These are phyloP conservation scores for Hypselothyrea guttata DNA, from an alignment of 2,888 invertebrate species.

Conservation along the genomic window DNA sequence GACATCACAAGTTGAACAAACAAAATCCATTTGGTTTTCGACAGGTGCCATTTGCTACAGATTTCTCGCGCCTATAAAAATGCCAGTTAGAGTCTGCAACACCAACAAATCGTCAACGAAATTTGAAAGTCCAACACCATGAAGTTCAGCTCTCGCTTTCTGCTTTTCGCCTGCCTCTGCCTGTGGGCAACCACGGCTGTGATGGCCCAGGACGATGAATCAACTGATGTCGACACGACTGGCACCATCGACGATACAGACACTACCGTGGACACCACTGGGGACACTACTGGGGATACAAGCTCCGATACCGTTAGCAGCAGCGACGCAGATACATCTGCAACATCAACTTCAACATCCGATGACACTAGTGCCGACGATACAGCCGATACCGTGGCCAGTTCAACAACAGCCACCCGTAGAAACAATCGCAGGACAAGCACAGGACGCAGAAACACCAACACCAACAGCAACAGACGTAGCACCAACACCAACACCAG, in stretches of 20 bases:
- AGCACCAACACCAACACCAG: neutral
- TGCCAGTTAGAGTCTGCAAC: constrained; percentile 2
- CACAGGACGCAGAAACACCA: neutral
- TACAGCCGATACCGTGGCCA: neutral
- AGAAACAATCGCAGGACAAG: neutral
- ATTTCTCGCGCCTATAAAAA: constrained; percentile 32
- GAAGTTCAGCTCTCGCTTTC: constrained; percentile 35
- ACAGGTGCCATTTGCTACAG: neutral
- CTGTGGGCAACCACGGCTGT: constrained; percentile 12
- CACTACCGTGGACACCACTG: neutral
- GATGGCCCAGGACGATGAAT: neutral
- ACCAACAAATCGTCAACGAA: constrained; percentile 16
- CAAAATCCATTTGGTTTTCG: constrained; percentile 12
- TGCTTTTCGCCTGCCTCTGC: constrained; percentile 39
- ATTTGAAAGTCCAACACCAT: constrained; percentile 28
- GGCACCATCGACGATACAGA: neutral
- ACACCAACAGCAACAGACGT: neutral
- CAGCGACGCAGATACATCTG: neutral
- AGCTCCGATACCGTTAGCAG: neutral
- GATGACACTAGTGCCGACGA: neutral
- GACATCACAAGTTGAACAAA: constrained; percentile 44
- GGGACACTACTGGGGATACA: neutral
- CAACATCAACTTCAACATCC: no score
- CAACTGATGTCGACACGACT: neutral
- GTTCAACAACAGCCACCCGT: no score